A percentile compares a stretch with the other conserved stretches of the same genome.
phyloP scores from a whole-genome alignment of 2,113 vertebrate species.

The Trinectes maculatus region DNA sequence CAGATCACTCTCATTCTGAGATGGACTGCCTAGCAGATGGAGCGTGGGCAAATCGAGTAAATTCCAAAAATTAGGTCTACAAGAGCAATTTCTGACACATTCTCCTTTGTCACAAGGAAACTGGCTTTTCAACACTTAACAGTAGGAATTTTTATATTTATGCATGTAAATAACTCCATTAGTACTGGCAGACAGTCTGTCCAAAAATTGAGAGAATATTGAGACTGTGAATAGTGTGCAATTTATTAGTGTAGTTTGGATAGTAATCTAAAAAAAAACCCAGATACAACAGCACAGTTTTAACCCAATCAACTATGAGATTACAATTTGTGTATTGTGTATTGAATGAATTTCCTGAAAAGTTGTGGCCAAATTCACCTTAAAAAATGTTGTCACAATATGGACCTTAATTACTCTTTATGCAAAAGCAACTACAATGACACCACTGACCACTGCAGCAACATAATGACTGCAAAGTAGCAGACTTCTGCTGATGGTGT shows the following conservation, averaged over 20 bases:
- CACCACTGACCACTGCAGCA: neutral
- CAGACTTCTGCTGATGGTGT: neutral
- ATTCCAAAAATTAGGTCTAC: constrained; percentile 53
- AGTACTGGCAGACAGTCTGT: neutral
- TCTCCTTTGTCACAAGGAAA: constrained; percentile 38
- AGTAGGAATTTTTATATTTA: constrained; percentile 21
- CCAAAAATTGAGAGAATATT: neutral
- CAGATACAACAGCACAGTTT: neutral
- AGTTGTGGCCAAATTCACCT: too few species aligned
- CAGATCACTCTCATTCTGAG: constrained; percentile 36
- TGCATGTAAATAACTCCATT: constrained; percentile 1
- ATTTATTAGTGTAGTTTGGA: neutral
- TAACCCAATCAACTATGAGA: neutral
- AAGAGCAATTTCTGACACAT: constrained; percentile 40
- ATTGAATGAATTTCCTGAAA: too few species aligned
- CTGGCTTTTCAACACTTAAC: constrained; percentile 25
- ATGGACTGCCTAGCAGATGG: constrained; percentile 61
- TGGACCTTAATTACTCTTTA: neutral
- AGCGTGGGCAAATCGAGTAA: constrained; percentile 60
- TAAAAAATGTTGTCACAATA: neutral
- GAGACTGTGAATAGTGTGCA: neutral
- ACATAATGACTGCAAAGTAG: neutral
- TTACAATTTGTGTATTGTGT: neutral
- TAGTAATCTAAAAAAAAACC: neutral
- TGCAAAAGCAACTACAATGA: neutral